Base-by-base conservation (phyloP, 2,888 invertebrate species). In the Ochropleura plecta region DNA sequence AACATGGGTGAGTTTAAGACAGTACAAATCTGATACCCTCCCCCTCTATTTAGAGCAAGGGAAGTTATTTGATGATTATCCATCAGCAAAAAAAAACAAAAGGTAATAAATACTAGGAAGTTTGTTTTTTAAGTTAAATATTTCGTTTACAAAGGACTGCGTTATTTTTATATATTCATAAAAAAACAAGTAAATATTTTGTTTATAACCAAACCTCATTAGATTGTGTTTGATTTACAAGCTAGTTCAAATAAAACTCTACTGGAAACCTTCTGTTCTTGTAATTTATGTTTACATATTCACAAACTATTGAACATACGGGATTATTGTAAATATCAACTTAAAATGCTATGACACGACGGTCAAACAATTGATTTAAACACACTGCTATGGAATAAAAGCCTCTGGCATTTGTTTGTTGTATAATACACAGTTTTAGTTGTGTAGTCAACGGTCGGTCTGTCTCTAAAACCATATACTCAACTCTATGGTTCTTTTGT, bases 321-420 rank as follows among this genome's bases (percentile, higher is more conserved):
- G 4, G 18, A 20, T 30, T n/a, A 59, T 60, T 53, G 78, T 68
- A 71, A 80, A 82, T 51, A 60, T 12, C 42, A 46, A 57, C n/a
- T 67, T 64, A 62, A 30, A 66, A 82, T 78, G 63, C 44, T 57
- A 53, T 65, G 82, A 60, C 67, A 78, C 57, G 53, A 55, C 48
- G 16, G 40, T 51, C 63, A 70, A 68, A 77, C 44, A 63, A 53
- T 44, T 46, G 40, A 65, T 65, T 68, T 20, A 14, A 40, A 65
- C 60, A 48, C 12, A 8, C 16, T 18, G 40, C 5, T 30, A 18
- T 12, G 5, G n/a, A 57, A 57, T 42, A 77, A 66, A 55, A 14
- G 42, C 30, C 5, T 20, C 18, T 48, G 7, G 18, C 16, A 59
- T 49, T 1, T 18, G n/a, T 10, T 53, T 46, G 12, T 51, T 9